Conservation (phyloP, 1,140 invertebrate species). For the Danaus melanippus region DNA sequence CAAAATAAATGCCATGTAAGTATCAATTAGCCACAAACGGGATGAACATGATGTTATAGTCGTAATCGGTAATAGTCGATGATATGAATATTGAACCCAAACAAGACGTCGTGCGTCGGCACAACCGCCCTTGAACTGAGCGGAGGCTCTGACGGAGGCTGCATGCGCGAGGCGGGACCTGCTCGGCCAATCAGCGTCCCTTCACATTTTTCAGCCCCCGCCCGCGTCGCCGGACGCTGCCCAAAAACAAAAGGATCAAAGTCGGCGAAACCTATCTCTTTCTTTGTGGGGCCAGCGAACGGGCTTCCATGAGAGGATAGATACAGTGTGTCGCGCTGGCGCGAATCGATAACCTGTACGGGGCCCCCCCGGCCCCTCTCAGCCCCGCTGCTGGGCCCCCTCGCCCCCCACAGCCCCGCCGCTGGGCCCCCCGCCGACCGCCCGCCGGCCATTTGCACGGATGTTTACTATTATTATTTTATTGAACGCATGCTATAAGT, state of each 20-base stretch:
- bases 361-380: constrained; percentile 23
- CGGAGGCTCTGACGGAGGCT: constrained; percentile 46
- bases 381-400: constrained; percentile 22
- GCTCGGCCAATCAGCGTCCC: constrained; percentile 67
- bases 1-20: background rate
- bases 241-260: constrained; percentile 72
- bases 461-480: constrained; percentile 72
- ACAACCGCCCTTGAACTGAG: constrained; percentile 67
- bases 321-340: constrained; percentile 67
- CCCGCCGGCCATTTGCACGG: constrained; percentile 67
- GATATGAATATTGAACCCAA: constrained; percentile 57
- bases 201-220: constrained; percentile 66
- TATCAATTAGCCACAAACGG: constrained; percentile 9
- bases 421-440: constrained; percentile 26
- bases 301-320: constrained; percentile 69
- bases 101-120: constrained; percentile 43
- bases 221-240: constrained; percentile 66
- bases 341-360: constrained; percentile 59
- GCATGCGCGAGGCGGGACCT: constrained; percentile 46
- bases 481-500: constrained; percentile 67
- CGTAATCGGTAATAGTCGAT: constrained; percentile 20
- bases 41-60: constrained; percentile 13
- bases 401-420: constrained; percentile 23
- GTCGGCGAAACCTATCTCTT: constrained; percentile 71
- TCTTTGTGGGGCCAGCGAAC: constrained; percentile 66